These are phyloP conservation scores for Nerophis ophidion DNA, from an alignment of 2,113 vertebrate species.

Conservation along the genomic window DNA sequence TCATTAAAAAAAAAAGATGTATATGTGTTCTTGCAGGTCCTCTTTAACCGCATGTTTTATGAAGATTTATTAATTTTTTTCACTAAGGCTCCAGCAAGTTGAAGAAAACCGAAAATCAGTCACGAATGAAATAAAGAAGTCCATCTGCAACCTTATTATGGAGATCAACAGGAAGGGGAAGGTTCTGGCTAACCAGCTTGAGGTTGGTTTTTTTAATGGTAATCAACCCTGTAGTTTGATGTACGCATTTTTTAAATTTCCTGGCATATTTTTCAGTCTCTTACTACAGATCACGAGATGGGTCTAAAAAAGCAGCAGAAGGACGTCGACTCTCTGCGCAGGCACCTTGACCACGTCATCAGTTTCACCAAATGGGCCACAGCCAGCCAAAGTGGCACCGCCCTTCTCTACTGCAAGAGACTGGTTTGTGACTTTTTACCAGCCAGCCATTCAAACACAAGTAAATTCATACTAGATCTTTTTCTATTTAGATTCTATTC, in stretches of 20 bases:
- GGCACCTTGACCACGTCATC: constrained; percentile 93
- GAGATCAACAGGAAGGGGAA: constrained; percentile 98
- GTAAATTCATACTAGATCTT: not conserved
- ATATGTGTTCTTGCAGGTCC: not conserved
- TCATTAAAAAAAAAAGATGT: too few relatives aligned
- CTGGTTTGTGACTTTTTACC: constrained; percentile 68
- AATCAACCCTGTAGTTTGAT: not conserved
- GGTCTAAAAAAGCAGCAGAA: constrained; percentile 91
- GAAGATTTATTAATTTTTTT: not conserved
- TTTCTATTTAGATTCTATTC: constrained; percentile 62
- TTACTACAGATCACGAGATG: constrained; percentile 88
- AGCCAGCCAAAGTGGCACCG: constrained; percentile 90
- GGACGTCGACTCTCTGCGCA: constrained; percentile 84
- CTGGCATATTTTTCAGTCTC: constrained; percentile 65
- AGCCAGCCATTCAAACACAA: not conserved
- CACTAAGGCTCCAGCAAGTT: constrained; percentile 87
- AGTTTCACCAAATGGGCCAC: constrained; percentile 96
- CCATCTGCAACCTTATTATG: constrained; percentile 93
- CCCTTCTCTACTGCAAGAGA: constrained; percentile 89
- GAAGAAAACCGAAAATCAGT: constrained; percentile 94
- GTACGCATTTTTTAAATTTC: not conserved
- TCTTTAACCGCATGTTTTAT: too few relatives aligned
- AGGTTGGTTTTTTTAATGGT: constrained; percentile 65
- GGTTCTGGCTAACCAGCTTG: constrained; percentile 90
- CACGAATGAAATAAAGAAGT: constrained; percentile 96